phyloP scores from a whole-genome alignment of 2,113 vertebrate species.

The Scomber scombrus region DNA sequence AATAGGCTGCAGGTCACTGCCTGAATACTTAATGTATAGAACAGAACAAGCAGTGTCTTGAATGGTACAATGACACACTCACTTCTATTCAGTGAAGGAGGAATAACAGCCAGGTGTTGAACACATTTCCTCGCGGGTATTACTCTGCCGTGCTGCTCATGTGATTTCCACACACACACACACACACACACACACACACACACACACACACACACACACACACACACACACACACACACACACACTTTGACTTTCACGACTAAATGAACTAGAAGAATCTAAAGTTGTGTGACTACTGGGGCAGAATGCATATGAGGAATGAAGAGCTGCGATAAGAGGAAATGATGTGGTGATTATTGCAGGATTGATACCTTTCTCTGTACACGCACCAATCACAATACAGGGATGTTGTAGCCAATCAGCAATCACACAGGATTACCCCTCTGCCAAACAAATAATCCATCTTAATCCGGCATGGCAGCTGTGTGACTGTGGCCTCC shows the following conservation, averaged over 20 bases:
- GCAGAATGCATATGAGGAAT: constrained; percentile 20
- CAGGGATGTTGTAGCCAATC: constrained; percentile 39
- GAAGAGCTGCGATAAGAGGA: background rate
- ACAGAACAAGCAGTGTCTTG: too few relatives aligned
- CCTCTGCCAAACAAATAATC: constrained; percentile 69
- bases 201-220: background rate
- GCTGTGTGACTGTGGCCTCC: constrained; percentile 61
- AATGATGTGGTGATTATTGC: background rate
- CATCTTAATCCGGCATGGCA: constrained; percentile 68
- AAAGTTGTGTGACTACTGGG: background rate
- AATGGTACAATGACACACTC: too few relatives aligned
- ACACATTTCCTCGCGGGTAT: background rate
- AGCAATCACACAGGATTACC: constrained; percentile 43
- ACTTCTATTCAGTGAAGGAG: background rate
- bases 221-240: background rate
- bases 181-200: background rate
- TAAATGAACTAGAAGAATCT: background rate
- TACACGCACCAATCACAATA: background rate
- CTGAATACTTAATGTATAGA: too few relatives aligned
- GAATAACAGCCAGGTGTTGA: constrained; percentile 13
- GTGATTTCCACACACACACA: background rate
- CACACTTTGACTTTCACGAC: constrained; percentile 13
- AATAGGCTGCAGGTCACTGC: too few relatives aligned
- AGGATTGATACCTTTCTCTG: constrained; percentile 4
- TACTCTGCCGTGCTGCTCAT: background rate